Evolutionary conservation across 2,113 vertebrate genomes (phyloP).

Genomic region (Paedocypris sp.): DNA sequence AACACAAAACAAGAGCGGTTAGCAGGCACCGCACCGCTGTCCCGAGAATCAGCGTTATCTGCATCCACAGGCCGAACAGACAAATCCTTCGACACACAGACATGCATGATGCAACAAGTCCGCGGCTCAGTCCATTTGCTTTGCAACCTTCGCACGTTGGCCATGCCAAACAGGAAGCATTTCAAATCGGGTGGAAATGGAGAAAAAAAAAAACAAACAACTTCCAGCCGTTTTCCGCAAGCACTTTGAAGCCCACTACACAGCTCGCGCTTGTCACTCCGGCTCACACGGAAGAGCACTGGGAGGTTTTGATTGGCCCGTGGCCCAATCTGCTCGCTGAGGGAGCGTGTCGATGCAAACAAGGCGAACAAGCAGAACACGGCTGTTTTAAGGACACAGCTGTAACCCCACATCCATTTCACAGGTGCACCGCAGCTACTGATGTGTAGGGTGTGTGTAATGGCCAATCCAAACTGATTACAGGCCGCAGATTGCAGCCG

Average conservation of each 20-base stretch:
- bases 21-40: neutral
- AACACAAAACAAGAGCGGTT: slow-evolving; percentile 18
- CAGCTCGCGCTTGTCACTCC: slow-evolving; percentile 23
- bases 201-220: slow-evolving; percentile 33
- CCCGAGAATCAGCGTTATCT: slow-evolving; percentile 11
- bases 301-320: slow-evolving; percentile 4
- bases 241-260: slow-evolving; percentile 23
- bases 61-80: neutral
- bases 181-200: slow-evolving; percentile 47
- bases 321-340: slow-evolving; percentile 29
- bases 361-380: slow-evolving; percentile 20
- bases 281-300: slow-evolving; percentile 8
- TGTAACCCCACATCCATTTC: slow-evolving; percentile 17
- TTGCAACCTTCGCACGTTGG: slow-evolving; percentile 36
- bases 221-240: slow-evolving; percentile 22
- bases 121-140: slow-evolving; percentile 42
- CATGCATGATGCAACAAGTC: slow-evolving; percentile 25
- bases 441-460: slow-evolving; percentile 37
- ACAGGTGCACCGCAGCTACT: slow-evolving; percentile 19
- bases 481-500: slow-evolving; percentile 34
- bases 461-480: slow-evolving; percentile 45
- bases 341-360: slow-evolving; percentile 35
- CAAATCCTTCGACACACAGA: slow-evolving; percentile 8
- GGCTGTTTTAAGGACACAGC: slow-evolving; percentile 19
- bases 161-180: slow-evolving; percentile 41